A percentile compares a stretch with the other conserved stretches of the same genome.
Evolutionary conservation across 2,888 invertebrate genomes (phyloP).

Genomic region (Spialia ferax): DNA sequence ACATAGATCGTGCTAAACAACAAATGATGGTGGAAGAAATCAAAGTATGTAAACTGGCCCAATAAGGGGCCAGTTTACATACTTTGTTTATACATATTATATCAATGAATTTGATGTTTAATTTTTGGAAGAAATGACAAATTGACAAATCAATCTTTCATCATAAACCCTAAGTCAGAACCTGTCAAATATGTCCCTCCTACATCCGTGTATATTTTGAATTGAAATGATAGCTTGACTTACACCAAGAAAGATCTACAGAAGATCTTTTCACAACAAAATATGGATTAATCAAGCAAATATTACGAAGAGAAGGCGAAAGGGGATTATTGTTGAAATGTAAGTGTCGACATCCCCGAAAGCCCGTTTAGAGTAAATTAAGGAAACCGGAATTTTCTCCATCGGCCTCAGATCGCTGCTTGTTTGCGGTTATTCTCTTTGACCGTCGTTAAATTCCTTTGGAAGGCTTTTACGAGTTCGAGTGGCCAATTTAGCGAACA

Average conservation of each 20-base stretch:
- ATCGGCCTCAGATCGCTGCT: constrained; percentile 81
- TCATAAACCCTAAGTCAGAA: too few relatives aligned
- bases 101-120: too few relatives aligned
- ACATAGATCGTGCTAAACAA: too few relatives aligned
- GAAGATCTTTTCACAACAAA: constrained; percentile 2
- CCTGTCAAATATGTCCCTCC: too few relatives aligned
- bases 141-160: too few relatives aligned
- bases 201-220: neutral
- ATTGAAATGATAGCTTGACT: neutral
- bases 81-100: too few relatives aligned
- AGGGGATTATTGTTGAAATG: constrained; percentile 70
- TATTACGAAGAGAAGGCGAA: constrained; percentile 29
- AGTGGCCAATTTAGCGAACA: constrained; percentile 84
- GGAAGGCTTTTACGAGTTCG: constrained; percentile 83
- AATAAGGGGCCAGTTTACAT: too few relatives aligned
- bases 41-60: too few relatives aligned
- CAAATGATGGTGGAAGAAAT: too few relatives aligned
- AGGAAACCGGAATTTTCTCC: constrained; percentile 82
- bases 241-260: neutral
- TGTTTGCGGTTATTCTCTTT: constrained; percentile 87
- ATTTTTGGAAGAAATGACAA: too few relatives aligned
- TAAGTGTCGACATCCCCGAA: constrained; percentile 74
- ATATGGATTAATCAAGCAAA: constrained; percentile 23
- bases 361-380: constrained; percentile 82
- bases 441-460: constrained; percentile 85